A percentile compares a stretch with the other conserved stretches of the same genome.
Evolutionary conservation across 1,140 invertebrate species (phyloP).

Genomic region (Eueides isabella): DNA sequence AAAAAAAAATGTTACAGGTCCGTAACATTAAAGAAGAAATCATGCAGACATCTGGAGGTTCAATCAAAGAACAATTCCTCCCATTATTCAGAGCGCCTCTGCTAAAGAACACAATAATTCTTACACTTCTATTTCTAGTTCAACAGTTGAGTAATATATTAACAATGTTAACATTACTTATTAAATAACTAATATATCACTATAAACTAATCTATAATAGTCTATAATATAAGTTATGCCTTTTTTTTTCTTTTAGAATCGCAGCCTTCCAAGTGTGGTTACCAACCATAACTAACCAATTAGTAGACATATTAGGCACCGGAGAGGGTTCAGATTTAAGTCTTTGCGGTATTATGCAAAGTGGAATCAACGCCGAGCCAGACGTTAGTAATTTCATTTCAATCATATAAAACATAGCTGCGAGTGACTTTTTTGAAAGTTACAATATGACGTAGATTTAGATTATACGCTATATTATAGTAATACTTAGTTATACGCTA

Average conservation of each 20-base stretch:
- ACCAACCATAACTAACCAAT: constrained; percentile 62
- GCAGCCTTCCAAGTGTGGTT: constrained; percentile 63
- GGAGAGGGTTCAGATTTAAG: constrained; percentile 56
- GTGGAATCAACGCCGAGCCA: constrained; percentile 35
- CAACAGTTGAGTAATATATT: constrained; percentile 58
- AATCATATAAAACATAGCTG: no score
- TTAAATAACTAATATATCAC: not conserved
- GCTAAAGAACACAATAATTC: constrained; percentile 60
- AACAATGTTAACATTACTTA: not conserved
- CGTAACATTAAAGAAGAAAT: not conserved
- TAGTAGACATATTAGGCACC: constrained; percentile 53
- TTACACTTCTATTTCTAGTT: constrained; percentile 56
- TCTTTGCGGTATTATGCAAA: constrained; percentile 56
- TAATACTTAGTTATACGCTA: no score
- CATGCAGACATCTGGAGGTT: not conserved
- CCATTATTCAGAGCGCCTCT: constrained; percentile 61
- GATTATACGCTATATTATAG: no score
- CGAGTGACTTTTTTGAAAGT: no score
- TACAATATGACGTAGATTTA: no score
- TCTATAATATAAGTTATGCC: not conserved
- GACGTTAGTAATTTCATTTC: constrained; percentile 58
- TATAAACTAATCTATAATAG: not conserved
- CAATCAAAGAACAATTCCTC: constrained; percentile 13
- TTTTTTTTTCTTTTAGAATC: constrained; percentile 46
- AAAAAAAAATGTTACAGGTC: not conserved